phyloP scores from a whole-genome alignment of 2,797 vertebrate species.

The Allobates femoralis region DNA sequence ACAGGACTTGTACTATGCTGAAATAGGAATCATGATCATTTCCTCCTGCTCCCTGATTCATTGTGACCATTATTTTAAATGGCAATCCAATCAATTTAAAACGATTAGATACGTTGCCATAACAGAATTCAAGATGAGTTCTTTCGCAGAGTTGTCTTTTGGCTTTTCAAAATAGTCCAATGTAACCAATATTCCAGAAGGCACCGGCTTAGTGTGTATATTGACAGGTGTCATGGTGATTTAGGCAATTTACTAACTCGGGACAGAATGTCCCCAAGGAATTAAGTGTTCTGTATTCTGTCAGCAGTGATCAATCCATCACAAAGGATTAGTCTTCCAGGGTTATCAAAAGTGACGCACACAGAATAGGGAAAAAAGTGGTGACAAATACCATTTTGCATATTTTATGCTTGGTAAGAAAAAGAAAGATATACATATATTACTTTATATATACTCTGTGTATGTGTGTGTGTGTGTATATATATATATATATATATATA shows the following conservation, averaged over 20 bases:
- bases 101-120: not conserved
- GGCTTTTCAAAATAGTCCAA: not conserved
- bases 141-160: not conserved
- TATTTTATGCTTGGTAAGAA: not conserved
- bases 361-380: not conserved
- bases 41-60: not conserved
- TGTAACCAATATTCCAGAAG: slow-evolving; percentile 9
- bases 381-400: not conserved
- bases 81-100: not conserved
- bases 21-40: not conserved
- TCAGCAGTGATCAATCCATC: slow-evolving; percentile 43
- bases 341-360: slow-evolving; percentile 17
- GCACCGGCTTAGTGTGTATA: slow-evolving; percentile 24
- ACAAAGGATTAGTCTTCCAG: slow-evolving; percentile 23
- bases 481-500: too few species aligned
- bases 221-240: slow-evolving; percentile 53
- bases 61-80: not conserved
- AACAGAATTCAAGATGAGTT: not conserved
- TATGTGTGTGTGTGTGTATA: too few species aligned
- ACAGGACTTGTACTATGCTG: not conserved
- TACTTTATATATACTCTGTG: too few species aligned
- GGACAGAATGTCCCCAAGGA: slow-evolving; percentile 50
- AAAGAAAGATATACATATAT: too few species aligned
- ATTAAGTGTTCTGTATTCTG: slow-evolving; percentile 47
- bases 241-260: slow-evolving; percentile 49